Base-by-base conservation (phyloP, 2,113 vertebrate species). In the Psammodynastes pulverulentus region DNA sequence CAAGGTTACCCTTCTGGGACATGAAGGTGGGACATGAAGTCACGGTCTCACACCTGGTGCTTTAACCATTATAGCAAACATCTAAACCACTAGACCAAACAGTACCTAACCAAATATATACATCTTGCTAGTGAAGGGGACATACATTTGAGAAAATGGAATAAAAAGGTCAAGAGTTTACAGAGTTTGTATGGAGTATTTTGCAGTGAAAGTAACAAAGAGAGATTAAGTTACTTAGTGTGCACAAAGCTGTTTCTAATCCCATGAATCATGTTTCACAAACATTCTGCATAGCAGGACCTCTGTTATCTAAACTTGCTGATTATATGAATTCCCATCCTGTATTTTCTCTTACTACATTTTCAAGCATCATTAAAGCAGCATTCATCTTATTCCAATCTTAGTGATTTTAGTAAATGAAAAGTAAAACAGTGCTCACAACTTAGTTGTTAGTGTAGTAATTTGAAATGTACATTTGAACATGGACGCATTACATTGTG, bases 221-320 rank as follows among this genome's bases (percentile, higher is more conserved):
- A 45, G 39, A 45, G 34, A 54, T 56, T 88, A 92, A 49, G n/a
- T 49, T 53, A 84, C 58, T 89, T 43, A 92, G 45, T 34, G 19
- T 9, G 34, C 26, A 39, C 24, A 85, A 92, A 85, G 19, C 87
- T 89, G 43, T 49, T 92, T n/a, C 54, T 39, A 89, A 84, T 92
- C 87, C 84, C 21, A 89, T 89, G 87, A 92, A 85, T 92, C 87
- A 85, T 58, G 26, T 7, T 23, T 87, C n/a, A 53, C 43, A 48
- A 58, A 85, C 88, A 84, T 24, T 15, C 43, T 62, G 51, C 9
- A 48, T 6, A 88, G 86, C 29, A 85, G 52, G 56, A 54, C 5
- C 51, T 34, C 67, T 85, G 21, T 85, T 85, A 89, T 89, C 43
- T n/a, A 89, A 26, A 89, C 48, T 53, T 84, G 43, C 29, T 56